Percentiles rank a stretch among this genome's conserved stretches.
Evolutionary conservation across 92 coral and sea anemone genomes (phyloP).

Genomic region (Chrysogorgia sp.): DNA sequence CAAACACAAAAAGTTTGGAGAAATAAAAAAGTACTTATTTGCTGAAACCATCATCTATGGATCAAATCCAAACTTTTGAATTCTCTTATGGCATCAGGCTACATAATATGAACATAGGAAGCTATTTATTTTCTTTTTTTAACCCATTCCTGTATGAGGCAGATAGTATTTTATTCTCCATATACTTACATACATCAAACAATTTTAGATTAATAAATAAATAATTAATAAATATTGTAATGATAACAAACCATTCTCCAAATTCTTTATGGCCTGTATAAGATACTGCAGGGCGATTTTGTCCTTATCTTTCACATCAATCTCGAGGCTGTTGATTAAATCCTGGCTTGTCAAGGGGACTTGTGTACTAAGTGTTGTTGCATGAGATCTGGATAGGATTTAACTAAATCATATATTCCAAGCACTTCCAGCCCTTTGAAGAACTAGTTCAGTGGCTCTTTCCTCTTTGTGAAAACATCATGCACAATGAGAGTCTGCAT

Average conservation of each 20-base stretch:
- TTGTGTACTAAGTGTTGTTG: background rate
- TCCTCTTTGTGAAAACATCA: background rate
- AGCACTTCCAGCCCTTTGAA: background rate
- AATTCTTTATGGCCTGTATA: conserved; percentile 22
- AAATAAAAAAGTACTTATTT: too few species aligned
- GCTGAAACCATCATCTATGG: too few species aligned
- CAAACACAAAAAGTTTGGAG: too few species aligned
- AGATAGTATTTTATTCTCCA: too few species aligned
- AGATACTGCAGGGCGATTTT: conserved; percentile 30
- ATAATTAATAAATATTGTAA: background rate
- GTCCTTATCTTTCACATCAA: conserved; percentile 24
- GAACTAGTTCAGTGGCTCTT: background rate
- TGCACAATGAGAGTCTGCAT: background rate
- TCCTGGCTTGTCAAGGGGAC: conserved; percentile 44
- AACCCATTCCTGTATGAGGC: too few species aligned
- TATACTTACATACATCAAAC: background rate
- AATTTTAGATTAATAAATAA: background rate
- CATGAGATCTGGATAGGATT: background rate
- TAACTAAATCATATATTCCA: background rate
- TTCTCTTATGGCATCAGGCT: too few species aligned
- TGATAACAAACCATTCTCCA: conserved; percentile 23
- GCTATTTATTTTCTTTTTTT: too few species aligned
- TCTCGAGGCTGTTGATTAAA: conserved; percentile 1
- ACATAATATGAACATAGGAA: too few species aligned
- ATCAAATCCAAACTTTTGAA: too few species aligned